A percentile compares a stretch with the other conserved stretches of the same genome.
phyloP scores from a whole-genome alignment of 2,113 vertebrate genomes.

The Panurus biarmicus region DNA sequence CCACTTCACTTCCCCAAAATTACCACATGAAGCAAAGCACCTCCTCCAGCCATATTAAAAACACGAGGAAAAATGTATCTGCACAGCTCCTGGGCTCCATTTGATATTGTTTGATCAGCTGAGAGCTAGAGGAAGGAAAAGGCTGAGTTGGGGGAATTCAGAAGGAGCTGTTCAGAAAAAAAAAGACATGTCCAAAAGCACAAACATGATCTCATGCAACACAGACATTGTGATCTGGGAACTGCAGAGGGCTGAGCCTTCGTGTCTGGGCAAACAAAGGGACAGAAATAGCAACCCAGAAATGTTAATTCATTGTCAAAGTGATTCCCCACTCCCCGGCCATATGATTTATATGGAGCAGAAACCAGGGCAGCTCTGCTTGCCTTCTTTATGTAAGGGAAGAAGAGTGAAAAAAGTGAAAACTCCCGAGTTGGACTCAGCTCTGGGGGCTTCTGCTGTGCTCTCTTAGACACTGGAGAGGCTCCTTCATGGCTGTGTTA shows the following conservation, averaged over 20 bases:
- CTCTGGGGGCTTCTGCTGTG: background rate
- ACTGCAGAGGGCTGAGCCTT: conserved; percentile 1
- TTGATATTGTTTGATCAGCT: background rate
- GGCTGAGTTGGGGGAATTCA: conserved; percentile 6
- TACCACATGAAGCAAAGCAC: background rate
- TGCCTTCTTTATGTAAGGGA: background rate
- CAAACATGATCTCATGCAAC: conserved; percentile 25
- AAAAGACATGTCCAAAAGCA: background rate
- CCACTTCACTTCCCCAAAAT: background rate
- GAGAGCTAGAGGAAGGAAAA: conserved; percentile 20
- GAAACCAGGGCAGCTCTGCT: conserved; percentile 7
- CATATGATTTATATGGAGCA: conserved; percentile 14
- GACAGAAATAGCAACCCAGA: conserved; percentile 33
- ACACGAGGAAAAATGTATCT: background rate
- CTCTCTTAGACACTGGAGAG: background rate
- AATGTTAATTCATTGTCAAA: background rate
- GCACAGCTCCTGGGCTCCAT: background rate
- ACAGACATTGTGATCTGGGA: background rate
- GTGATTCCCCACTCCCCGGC: background rate
- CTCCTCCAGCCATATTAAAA: background rate
- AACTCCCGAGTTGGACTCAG: background rate
- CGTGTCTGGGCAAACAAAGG: conserved; percentile 40
- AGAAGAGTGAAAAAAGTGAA: background rate
- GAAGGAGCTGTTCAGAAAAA: background rate
- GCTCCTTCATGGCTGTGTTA: background rate